phyloP scores from a whole-genome alignment of 2,797 vertebrate genomes.

The Furcifer pardalis region DNA sequence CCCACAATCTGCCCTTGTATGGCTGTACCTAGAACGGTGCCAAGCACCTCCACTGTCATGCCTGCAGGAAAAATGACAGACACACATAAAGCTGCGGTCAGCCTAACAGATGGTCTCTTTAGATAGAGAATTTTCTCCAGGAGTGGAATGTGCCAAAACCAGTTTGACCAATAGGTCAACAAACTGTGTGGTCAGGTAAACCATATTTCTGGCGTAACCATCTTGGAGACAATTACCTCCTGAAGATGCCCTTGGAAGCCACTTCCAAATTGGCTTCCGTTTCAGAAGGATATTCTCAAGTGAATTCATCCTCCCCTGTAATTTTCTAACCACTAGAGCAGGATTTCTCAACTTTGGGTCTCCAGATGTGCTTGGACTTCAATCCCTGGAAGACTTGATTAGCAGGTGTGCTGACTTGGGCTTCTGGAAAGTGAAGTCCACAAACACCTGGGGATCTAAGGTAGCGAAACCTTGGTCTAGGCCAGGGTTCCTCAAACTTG shows the following conservation, averaged over 20 bases:
- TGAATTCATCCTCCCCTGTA: no score
- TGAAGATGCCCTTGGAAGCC: no score
- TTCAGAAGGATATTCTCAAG: background rate
- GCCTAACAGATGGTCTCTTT: background rate
- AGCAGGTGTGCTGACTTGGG: no score
- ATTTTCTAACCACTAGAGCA: no score
- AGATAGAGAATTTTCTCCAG: background rate
- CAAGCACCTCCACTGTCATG: conserved; percentile 94
- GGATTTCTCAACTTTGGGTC: no score
- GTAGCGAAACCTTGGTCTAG: no score
- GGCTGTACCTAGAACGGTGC: conserved; percentile 89
- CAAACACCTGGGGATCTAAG: no score
- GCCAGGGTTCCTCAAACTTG: no score
- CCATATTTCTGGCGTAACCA: background rate
- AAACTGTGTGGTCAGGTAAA: background rate
- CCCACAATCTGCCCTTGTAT: conserved; percentile 96
- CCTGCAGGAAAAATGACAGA: conserved; percentile 73
- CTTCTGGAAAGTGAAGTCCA: no score
- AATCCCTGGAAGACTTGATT: no score
- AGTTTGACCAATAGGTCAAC: background rate
- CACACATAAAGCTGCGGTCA: background rate
- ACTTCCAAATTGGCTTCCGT: background rate
- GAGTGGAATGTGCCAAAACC: background rate
- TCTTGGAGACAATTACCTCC: background rate
- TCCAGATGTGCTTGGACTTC: no score